phyloP scores from a whole-genome alignment of 2,113 vertebrate genomes.

The Amblyornis subalaris region DNA sequence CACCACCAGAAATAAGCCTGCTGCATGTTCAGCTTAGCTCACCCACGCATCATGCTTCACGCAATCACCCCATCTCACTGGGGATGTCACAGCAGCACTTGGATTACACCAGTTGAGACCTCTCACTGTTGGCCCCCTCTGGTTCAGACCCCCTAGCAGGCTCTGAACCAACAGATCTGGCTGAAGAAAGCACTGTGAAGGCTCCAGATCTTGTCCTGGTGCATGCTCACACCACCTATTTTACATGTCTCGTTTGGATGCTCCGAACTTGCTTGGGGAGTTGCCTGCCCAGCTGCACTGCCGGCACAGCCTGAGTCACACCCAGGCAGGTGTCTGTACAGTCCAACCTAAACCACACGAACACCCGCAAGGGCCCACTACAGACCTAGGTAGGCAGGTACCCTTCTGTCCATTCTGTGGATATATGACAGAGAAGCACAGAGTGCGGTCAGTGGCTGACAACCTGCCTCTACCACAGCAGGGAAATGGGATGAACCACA shows the following conservation, averaged over 20 bases:
- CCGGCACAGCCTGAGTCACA: neutral
- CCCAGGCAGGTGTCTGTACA: neutral
- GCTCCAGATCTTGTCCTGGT: accelerated
- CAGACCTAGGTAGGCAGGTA: neutral
- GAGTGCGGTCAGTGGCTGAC: neutral
- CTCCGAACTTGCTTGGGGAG: neutral
- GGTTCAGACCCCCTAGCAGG: accelerated
- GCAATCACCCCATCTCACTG: accelerated
- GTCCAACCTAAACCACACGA: neutral
- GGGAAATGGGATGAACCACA: neutral
- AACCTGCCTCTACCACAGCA: accelerated
- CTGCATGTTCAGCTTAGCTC: accelerated
- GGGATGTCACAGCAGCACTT: neutral
- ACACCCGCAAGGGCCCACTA: accelerated
- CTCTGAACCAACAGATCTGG: neutral
- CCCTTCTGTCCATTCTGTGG: accelerated
- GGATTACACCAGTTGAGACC: accelerated
- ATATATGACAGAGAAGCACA: neutral
- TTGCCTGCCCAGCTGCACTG: accelerated
- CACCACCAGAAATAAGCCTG: neutral
- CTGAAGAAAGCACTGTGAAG: accelerated
- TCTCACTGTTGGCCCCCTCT: accelerated
- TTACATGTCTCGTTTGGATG: neutral
- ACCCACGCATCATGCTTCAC: accelerated
- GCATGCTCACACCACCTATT: neutral